phyloP scores from a whole-genome alignment of 2,888 invertebrate species.

The Calliopum simillimum region DNA sequence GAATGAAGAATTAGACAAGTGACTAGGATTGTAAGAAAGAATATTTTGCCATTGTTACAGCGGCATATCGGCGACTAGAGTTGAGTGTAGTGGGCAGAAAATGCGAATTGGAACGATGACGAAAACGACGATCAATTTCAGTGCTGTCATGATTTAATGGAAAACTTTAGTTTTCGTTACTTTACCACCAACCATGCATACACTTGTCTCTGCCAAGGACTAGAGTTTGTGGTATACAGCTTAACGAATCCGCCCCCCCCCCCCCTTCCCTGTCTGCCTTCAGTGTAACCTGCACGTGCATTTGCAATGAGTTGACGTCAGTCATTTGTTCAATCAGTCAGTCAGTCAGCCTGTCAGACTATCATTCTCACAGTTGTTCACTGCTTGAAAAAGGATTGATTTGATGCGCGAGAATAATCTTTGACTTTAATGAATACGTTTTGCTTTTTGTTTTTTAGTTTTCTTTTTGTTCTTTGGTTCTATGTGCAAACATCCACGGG shows the following conservation, averaged over 20 bases:
- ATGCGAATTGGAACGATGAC: neutral
- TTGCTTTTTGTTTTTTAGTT: neutral
- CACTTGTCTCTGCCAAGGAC: neutral
- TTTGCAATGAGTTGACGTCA: neutral
- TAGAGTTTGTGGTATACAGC: too few relatives aligned
- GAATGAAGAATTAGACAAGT: too few relatives aligned
- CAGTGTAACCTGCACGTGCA: neutral
- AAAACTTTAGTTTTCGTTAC: constrained; percentile 36
- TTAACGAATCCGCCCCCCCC: neutral
- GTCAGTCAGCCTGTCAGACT: neutral
- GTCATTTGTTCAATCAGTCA: neutral
- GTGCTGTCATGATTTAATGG: constrained; percentile 42
- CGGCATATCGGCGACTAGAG: neutral
- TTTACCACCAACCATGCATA: neutral
- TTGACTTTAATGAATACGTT: constrained; percentile 25
- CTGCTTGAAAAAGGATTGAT: constrained; percentile 16
- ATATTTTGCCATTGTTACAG: neutral
- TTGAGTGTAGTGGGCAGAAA: neutral
- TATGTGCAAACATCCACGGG: neutral
- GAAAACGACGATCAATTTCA: constrained; percentile 38
- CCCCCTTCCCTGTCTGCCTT: neutral
- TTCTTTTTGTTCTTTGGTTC: neutral
- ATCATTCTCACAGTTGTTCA: neutral
- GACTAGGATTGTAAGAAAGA: too few relatives aligned
- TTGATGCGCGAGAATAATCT: constrained; percentile 29